A percentile compares a stretch with the other conserved stretches of the same genome.
Conservation (phyloP, 2,797 vertebrate genomes). For the Calcarius lapponicus region DNA sequence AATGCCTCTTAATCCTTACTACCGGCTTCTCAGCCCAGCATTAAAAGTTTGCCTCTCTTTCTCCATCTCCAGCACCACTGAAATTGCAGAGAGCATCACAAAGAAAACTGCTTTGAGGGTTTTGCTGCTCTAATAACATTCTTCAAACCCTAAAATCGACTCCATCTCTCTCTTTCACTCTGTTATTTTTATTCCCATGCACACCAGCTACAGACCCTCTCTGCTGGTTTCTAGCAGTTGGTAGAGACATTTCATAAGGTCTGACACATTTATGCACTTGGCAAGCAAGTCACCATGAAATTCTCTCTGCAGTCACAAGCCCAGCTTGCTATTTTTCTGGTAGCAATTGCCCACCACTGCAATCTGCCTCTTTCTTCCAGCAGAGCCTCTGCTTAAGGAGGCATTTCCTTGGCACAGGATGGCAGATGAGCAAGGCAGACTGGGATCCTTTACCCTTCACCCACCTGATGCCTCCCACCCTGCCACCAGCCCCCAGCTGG, state of each 20-base stretch:
- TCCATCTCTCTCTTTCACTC: background rate
- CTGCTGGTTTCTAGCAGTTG: background rate
- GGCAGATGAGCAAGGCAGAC: background rate
- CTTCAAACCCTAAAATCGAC: background rate
- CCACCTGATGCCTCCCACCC: background rate
- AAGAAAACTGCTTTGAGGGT: background rate
- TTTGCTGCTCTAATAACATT: background rate
- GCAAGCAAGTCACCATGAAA: background rate
- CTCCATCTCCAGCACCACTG: background rate
- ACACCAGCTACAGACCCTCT: background rate
- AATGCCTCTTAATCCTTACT: background rate
- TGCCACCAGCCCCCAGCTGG: background rate
- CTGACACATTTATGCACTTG: background rate
- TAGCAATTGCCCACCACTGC: background rate
- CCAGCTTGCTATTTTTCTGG: background rate
- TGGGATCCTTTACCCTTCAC: background rate
- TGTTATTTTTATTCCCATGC: background rate
- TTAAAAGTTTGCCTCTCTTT: background rate
- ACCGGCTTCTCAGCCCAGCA: background rate
- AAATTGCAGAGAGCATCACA: background rate
- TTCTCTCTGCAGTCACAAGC: background rate
- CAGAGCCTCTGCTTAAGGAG: background rate
- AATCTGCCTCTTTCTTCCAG: background rate
- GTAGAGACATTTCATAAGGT: background rate
- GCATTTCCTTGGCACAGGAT: background rate